Conservation (phyloP, 2,113 vertebrate genomes). For the Girardinichthys multiradiatus region DNA sequence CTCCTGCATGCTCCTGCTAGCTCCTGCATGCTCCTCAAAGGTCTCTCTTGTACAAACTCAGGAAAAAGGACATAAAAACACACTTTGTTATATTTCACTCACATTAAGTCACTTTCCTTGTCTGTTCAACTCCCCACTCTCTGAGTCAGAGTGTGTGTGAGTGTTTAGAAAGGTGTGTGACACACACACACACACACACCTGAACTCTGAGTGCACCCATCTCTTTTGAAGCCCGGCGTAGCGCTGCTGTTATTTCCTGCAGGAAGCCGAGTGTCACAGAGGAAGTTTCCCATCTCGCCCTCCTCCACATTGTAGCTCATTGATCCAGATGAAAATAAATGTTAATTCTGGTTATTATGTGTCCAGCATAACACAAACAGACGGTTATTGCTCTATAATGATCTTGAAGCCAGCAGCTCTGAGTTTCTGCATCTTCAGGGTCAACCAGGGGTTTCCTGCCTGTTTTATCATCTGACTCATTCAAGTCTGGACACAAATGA, state of each 20-base stretch:
- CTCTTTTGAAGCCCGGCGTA: constrained; percentile 4
- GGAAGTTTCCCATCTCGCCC: not conserved
- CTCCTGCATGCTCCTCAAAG: constrained; percentile 4
- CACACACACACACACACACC: constrained; percentile 1
- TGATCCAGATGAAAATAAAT: no score
- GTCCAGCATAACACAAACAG: no score
- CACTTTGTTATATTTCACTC: constrained; percentile 9
- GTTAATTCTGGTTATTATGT: no score
- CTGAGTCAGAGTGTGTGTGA: not conserved
- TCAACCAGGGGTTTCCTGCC: no score
- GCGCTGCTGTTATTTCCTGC: constrained; percentile 22
- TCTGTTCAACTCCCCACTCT: not conserved
- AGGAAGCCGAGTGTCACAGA: constrained; percentile 6
- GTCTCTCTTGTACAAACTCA: no score
- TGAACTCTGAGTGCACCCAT: constrained; percentile 45
- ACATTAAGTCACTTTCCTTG: constrained; percentile 21
- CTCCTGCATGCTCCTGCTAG: not conserved
- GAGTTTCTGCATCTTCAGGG: no score
- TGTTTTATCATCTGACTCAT: no score
- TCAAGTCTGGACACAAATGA: no score
- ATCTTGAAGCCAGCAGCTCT: no score
- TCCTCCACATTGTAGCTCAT: not conserved
- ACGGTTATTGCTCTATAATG: no score
- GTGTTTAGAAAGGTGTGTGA: not conserved
- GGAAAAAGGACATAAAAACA: not conserved